Conservation (phyloP, 2,113 vertebrate species). For the Engraulis encrasicolus region DNA sequence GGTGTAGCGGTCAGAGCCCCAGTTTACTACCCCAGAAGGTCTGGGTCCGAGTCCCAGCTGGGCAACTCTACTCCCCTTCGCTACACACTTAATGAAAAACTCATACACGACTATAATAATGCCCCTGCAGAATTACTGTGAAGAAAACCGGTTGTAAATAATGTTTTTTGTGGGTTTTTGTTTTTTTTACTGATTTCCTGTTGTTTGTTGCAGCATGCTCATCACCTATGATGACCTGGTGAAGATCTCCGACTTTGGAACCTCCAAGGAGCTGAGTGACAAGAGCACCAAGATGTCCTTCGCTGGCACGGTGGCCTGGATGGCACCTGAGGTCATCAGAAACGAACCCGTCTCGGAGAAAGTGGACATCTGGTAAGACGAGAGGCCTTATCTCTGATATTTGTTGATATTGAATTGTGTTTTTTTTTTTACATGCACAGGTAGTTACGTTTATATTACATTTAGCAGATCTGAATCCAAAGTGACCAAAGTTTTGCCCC, state of each 20-base stretch:
- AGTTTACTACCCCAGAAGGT: no score
- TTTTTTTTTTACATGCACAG: background rate
- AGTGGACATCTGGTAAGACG: conserved; percentile 96
- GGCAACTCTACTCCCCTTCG: no score
- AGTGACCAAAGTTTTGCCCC: no score
- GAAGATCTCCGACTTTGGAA: conserved; percentile 99
- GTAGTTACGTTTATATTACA: no score
- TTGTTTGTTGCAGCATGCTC: conserved; percentile 84
- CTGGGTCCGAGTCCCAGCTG: no score
- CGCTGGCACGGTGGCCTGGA: conserved; percentile 97
- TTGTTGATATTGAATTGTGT: background rate
- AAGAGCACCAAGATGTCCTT: conserved; percentile 99
- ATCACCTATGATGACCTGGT: conserved; percentile 97
- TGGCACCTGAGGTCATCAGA: conserved; percentile 97
- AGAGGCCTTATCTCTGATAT: no score
- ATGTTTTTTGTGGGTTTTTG: background rate
- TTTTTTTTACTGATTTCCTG: background rate
- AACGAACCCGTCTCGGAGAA: conserved; percentile 98
- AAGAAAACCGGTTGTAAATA: no score
- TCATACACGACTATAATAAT: no score
- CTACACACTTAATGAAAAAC: no score
- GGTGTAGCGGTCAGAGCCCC: no score
- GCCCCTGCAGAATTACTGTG: no score
- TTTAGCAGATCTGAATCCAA: no score
- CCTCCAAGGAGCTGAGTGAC: conserved; percentile 95